Conservation (phyloP, 1,140 invertebrate genomes). For the Ladona fulva region DNA sequence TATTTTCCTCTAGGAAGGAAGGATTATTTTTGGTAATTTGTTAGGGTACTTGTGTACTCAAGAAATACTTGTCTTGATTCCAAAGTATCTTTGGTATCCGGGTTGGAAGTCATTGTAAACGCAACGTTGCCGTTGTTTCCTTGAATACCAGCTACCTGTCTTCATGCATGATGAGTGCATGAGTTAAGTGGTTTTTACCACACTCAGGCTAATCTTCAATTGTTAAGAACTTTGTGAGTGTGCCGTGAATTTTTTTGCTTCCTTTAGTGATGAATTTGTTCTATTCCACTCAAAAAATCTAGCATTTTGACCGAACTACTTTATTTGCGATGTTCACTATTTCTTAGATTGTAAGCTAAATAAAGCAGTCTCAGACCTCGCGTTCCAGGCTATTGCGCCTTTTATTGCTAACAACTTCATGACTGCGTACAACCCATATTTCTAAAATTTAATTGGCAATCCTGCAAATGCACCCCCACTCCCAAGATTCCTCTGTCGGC, state of each 20-base stretch:
- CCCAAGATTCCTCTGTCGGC: conserved; percentile 26
- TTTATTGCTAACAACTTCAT: not conserved
- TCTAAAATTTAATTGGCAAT: not conserved
- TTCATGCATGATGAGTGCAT: not conserved
- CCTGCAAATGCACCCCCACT: conserved; percentile 20
- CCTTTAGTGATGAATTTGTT: too few relatives aligned
- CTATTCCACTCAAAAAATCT: too few relatives aligned
- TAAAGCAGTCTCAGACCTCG: not conserved
- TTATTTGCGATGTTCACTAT: not conserved
- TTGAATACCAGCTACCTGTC: conserved; percentile 1
- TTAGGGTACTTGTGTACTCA: too few relatives aligned
- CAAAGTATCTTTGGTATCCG: conserved; percentile 20
- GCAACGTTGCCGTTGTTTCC: conserved; percentile 22
- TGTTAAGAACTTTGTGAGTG: too few relatives aligned
- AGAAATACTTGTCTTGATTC: conserved; percentile 2
- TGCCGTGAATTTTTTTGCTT: too few relatives aligned
- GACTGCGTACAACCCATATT: not conserved
- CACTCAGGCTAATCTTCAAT: too few relatives aligned
- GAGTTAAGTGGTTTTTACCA: not conserved
- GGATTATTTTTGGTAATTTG: too few relatives aligned
- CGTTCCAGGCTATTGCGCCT: not conserved
- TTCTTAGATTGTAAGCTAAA: not conserved
- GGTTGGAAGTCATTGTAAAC: conserved; percentile 17
- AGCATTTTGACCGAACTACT: not conserved
- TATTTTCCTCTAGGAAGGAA: too few relatives aligned